Evolutionary conservation across 2,113 vertebrate species (phyloP), one percentile per base, ranked within the genome.

Genomic region (Cheilinus undulatus): DNA sequence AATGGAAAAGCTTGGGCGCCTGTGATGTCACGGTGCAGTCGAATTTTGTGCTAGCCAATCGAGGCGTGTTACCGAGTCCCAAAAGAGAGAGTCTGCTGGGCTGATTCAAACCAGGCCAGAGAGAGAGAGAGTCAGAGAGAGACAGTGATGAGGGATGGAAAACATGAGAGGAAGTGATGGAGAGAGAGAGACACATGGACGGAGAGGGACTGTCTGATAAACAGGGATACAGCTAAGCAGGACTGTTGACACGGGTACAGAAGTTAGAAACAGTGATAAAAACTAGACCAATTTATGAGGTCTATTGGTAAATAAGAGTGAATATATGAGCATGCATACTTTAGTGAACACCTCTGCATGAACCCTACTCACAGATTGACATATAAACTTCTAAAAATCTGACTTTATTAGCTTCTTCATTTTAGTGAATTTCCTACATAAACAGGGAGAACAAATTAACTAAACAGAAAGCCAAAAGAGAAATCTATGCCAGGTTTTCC

Each of bases 1-100:
- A 91, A 94, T 91, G 81, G 6, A 45, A 24, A 2, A 13, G 14
- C 82, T 63, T 66, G 40, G 72, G 69, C 40, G 56, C 64, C 72
- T 30, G 73, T 91, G 91, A 93, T 75, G 89, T 93, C 93, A 92
- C 84, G 50, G 89, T 89, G 89, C 91, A 93, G 92, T 91, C 81
- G 70, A 91, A 90, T 92, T 92, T 87, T 68, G 75, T 58, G 70
- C 36, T 71, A 93, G 90, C 91, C 92, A 93, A 93, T 93, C 84
- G 42, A 82, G 83, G 61, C 71, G 83, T 81, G 88, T 92, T 92
- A 86, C 89, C 14, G 85, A 90, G 90, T 79, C 85, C 76, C 69
- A 59, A 86, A 73, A 88, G 73, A 85, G 76, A 68, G 62, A 86
- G 75, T 57, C 84, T 85, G 86, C 83, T 63, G 87, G 85, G 82